Evolutionary conservation across 2,888 invertebrate genomes (phyloP).

Genomic region (Diogma glabrata): DNA sequence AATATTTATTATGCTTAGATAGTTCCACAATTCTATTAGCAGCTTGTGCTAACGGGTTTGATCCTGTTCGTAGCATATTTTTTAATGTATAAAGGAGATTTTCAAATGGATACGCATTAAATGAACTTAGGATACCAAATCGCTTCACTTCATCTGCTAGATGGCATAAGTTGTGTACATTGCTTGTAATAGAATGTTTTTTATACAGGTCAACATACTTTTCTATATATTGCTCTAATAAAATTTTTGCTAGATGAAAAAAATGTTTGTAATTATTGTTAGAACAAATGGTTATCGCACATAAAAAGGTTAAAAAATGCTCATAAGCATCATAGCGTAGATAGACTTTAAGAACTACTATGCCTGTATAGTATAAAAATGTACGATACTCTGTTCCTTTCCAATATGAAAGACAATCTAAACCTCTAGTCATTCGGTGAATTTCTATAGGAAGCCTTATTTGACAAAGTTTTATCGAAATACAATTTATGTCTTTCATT

Average conservation of each 20-base stretch:
- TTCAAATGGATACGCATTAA: conserved; percentile 5
- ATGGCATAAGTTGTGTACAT: conserved; percentile 5
- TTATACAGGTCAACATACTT: not conserved
- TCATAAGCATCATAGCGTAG: too few species aligned
- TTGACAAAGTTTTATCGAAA: not conserved
- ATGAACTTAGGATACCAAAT: not conserved
- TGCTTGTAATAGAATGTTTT: not conserved
- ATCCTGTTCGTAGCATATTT: conserved; percentile 18
- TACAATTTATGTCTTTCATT: too few species aligned
- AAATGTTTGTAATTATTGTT: too few species aligned
- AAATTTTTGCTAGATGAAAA: not conserved
- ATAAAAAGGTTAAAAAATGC: too few species aligned
- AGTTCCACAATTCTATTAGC: conserved; percentile 18
- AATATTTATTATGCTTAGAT: not conserved
- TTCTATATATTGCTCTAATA: not conserved
- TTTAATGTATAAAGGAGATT: conserved; percentile 22
- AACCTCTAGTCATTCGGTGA: not conserved
- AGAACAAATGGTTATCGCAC: too few species aligned
- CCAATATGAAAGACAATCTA: not conserved
- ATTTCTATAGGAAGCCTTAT: not conserved
- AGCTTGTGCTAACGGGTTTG: conserved; percentile 19
- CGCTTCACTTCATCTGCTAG: not conserved
- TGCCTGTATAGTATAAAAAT: not conserved
- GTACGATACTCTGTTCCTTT: not conserved
- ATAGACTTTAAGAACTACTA: not conserved